phyloP scores from a whole-genome alignment of 1,140 invertebrate species.

The Lucilia sericata region DNA sequence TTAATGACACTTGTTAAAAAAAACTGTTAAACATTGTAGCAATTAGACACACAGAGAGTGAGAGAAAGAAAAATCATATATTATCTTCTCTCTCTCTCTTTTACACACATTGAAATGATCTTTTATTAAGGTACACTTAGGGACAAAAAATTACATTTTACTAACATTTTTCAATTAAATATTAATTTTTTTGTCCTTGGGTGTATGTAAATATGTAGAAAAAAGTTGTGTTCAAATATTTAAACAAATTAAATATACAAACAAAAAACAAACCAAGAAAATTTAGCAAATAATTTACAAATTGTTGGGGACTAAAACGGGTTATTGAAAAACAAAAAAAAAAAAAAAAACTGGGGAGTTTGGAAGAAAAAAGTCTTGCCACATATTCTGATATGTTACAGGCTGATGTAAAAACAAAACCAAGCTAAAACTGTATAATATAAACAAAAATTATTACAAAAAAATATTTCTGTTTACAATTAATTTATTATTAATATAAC shows the following conservation, averaged over 20 bases:
- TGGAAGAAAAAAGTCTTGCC: background rate
- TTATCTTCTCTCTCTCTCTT: background rate
- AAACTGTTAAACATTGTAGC: background rate
- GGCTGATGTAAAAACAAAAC: background rate
- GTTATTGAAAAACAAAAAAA: background rate
- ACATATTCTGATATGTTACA: background rate
- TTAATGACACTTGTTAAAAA: constrained; percentile 5
- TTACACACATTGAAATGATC: background rate
- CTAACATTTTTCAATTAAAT: too few species aligned
- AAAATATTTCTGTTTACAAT: background rate
- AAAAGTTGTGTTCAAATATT: constrained; percentile 8
- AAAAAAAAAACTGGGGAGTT: background rate
- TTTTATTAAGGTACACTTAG: background rate
- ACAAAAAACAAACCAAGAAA: background rate
- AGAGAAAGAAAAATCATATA: background rate
- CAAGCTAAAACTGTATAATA: background rate
- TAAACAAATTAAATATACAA: background rate
- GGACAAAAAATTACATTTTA: background rate
- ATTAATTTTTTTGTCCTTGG: background rate
- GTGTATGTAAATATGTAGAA: constrained; percentile 28
- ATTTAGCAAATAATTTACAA: background rate
- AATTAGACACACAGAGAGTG: background rate
- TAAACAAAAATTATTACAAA: background rate
- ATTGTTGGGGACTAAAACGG: constrained; percentile 1
- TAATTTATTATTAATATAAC: too few species aligned